Conservation (phyloP, 1,140 invertebrate genomes). For the Coelopa frigida region DNA sequence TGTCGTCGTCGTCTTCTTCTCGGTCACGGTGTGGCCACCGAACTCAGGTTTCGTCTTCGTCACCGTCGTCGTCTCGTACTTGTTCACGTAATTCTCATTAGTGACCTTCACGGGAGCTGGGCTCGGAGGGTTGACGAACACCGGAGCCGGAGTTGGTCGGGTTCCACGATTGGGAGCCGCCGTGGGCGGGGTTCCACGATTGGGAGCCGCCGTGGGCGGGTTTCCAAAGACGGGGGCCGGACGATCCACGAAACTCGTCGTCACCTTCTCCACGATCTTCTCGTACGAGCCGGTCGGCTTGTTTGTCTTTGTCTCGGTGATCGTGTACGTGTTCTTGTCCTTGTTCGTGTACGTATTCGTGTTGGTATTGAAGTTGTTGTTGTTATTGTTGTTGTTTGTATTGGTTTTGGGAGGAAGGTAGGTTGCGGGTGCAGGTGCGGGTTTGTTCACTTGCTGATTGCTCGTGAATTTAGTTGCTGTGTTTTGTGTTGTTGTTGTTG, state of each 20-base stretch:
- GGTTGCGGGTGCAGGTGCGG: too few relatives aligned
- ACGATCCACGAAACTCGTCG: not conserved
- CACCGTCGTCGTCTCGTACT: not conserved
- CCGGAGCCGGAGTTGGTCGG: too few relatives aligned
- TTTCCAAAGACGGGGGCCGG: too few relatives aligned
- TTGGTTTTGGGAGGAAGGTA: not conserved
- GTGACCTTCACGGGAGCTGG: too few relatives aligned
- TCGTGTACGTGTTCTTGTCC: too few relatives aligned
- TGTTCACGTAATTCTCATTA: not conserved
- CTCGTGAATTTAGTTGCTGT: too few relatives aligned
- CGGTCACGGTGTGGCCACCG: conserved; percentile 1
- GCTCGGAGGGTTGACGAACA: not conserved
- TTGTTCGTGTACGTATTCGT: conserved; percentile 1
- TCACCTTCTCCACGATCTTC: conserved; percentile 5
- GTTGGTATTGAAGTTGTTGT: not conserved
- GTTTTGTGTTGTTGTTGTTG: not conserved
- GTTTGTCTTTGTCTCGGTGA: too few relatives aligned
- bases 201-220: too few relatives aligned
- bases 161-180: too few relatives aligned
- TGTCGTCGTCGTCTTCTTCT: conserved; percentile 3
- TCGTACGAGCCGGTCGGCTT: too few relatives aligned
- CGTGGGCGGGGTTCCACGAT: too few relatives aligned
- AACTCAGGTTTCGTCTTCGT: conserved; percentile 3
- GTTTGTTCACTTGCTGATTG: too few relatives aligned
- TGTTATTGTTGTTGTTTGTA: conserved; percentile 1